These are phyloP conservation scores for Cryptocephalus moraei DNA, from an alignment of 2,888 invertebrate species.

Conservation along the genomic window DNA sequence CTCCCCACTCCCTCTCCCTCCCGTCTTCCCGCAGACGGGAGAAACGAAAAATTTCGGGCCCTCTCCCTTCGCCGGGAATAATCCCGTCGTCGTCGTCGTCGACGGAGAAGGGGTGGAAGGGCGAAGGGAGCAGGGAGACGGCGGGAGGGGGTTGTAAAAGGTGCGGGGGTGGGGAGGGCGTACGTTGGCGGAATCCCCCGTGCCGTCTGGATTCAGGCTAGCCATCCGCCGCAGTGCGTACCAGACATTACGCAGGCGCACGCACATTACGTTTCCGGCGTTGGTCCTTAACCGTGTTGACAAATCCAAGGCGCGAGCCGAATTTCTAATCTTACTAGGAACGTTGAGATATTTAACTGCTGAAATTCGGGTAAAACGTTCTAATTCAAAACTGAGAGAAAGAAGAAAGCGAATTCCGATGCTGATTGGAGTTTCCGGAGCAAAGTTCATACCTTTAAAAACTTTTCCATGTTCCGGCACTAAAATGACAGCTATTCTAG, in stretches of 20 bases:
- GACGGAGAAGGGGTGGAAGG: conserved; percentile 1
- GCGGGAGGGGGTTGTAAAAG: conserved; percentile 16
- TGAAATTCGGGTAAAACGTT: too few relatives aligned
- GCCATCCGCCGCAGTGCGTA: conserved; percentile 24
- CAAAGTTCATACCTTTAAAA: too few relatives aligned
- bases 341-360: too few relatives aligned
- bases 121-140: not conserved
- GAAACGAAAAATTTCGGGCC: not conserved
- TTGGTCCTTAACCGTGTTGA: too few relatives aligned
- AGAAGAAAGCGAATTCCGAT: too few relatives aligned
- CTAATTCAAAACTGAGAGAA: too few relatives aligned
- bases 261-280: conserved; percentile 11
- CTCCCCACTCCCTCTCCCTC: not conserved
- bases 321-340: too few relatives aligned
- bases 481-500: too few relatives aligned
- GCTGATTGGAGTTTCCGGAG: too few relatives aligned
- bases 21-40: not conserved
- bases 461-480: too few relatives aligned
- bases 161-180: conserved; percentile 9
- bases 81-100: conserved; percentile 8
- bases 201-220: conserved; percentile 27
- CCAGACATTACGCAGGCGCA: conserved; percentile 14
- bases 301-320: too few relatives aligned
- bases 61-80: not conserved
- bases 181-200: conserved; percentile 22